Conservation (phyloP, 1,140 invertebrate genomes). For the Samia ricini region DNA sequence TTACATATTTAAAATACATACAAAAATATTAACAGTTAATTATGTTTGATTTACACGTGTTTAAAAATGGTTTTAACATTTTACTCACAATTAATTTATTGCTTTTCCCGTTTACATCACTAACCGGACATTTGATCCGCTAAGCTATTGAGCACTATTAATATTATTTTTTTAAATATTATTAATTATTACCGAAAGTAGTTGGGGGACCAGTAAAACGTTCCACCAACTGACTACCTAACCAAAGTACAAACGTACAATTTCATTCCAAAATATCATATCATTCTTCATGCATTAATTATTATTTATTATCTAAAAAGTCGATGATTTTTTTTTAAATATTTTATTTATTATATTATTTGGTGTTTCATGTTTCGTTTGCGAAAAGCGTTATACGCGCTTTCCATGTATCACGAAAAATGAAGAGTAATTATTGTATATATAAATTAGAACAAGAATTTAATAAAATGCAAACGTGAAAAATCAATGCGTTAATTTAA, state of each 20-base stretch:
- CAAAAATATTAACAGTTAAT: constrained; percentile 73
- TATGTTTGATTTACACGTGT: constrained; percentile 53
- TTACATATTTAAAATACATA: constrained; percentile 73
- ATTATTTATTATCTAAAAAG: constrained; percentile 75
- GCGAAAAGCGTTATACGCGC: constrained; percentile 36
- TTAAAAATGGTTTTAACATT: constrained; percentile 42
- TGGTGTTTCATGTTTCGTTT: constrained; percentile 74
- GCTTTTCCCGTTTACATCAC: constrained; percentile 62
- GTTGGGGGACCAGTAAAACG: constrained; percentile 29
- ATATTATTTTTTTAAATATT: constrained; percentile 50
- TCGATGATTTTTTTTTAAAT: constrained; percentile 68
- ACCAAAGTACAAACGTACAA: constrained; percentile 50
- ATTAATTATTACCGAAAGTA: constrained; percentile 47
- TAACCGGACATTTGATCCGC: constrained; percentile 46
- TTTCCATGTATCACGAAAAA: background rate
- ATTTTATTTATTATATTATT: constrained; percentile 38
- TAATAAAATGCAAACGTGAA: background rate
- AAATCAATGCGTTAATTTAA: background rate
- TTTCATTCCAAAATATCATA: constrained; percentile 63
- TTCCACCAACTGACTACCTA: constrained; percentile 32
- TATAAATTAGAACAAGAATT: background rate
- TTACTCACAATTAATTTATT: constrained; percentile 62
- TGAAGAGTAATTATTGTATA: background rate
- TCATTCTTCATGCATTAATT: constrained; percentile 9
- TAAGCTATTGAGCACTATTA: constrained; percentile 73